Evolutionary conservation across 2,113 vertebrate genomes (phyloP), one percentile per base, ranked within the genome.

Genomic region (Papio anubis): DNA sequence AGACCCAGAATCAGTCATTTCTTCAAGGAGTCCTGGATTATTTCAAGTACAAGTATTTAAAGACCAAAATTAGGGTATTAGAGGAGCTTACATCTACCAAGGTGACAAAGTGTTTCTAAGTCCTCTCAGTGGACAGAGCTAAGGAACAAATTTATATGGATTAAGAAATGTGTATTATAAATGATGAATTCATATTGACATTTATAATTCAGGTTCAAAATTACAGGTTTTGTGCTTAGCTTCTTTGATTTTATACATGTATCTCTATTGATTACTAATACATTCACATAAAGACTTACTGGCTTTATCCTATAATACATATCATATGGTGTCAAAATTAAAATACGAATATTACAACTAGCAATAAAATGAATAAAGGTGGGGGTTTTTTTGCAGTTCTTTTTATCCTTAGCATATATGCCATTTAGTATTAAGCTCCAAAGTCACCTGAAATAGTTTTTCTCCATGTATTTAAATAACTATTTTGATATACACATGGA

Each of bases 151-250:
- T 52, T 82, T 32, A 66, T 45, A 78, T 78, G 73, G 85, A 75
- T 92, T 72, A 40, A 90, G 25, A 93, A 48, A 73, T 40, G 70
- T 14, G 18, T 38, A 68, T 76, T 93, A 88, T 57, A 86, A 93
- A 68, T 59, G 20, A 72, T 55, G 55, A 93, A 66, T 57, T 96
- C 66, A 95, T 86, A 86, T 6, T 93, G 66, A 76, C 35, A 78
- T 70, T 76, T 92, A 61, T 48, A 75, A 90, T 72, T 90, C n/a
- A 81, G 87, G 25, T 83, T 93, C 35, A 91, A 50, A n/a, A 87
- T 20, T 93, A 83, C 23, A 27, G 76, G 30, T 14, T 86, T 86
- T 86, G 80, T 73, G 76, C 61, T 55, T 61, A 45, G 21, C 30
- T 88, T 82, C 64, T 90, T 59, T 94, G 43, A 93, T 52, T 64